A percentile compares a stretch with the other conserved stretches of the same genome.
These are phyloP conservation scores for Branchellion lobata DNA, from an alignment of 2,888 invertebrate genomes.

Conservation along the genomic window DNA sequence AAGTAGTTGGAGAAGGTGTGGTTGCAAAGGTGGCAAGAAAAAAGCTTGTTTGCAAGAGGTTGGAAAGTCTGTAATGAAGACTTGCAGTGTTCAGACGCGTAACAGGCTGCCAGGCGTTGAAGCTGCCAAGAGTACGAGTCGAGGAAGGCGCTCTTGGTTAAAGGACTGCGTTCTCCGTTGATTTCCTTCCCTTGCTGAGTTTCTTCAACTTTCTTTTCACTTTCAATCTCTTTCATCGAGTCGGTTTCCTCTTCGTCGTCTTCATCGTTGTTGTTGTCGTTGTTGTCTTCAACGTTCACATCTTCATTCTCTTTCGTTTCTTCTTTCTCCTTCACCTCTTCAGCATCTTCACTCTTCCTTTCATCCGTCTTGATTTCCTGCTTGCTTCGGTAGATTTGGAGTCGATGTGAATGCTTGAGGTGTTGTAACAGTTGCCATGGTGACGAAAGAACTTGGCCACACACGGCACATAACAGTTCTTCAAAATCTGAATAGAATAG, in stretches of 20 bases:
- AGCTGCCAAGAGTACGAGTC: conserved; percentile 18
- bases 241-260: background rate
- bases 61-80: background rate
- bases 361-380: background rate
- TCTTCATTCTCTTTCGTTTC: background rate
- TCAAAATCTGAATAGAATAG: background rate
- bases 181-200: background rate
- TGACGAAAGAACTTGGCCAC: background rate
- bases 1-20: conserved; percentile 20
- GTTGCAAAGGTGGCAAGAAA: conserved; percentile 21
- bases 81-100: background rate
- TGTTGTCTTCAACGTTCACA: background rate
- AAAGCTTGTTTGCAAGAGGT: no score
- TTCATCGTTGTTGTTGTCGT: background rate
- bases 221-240: background rate
- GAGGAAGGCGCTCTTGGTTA: background rate
- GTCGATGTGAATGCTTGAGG: conserved; percentile 12
- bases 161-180: background rate
- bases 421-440: conserved; percentile 33
- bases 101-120: background rate
- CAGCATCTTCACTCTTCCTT: background rate
- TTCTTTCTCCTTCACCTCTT: background rate
- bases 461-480: conserved; percentile 21
- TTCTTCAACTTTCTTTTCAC: background rate
- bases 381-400: conserved; percentile 19